Base-by-base conservation (phyloP, 1,140 invertebrate species). In the Ctenoplectra terminalis region DNA sequence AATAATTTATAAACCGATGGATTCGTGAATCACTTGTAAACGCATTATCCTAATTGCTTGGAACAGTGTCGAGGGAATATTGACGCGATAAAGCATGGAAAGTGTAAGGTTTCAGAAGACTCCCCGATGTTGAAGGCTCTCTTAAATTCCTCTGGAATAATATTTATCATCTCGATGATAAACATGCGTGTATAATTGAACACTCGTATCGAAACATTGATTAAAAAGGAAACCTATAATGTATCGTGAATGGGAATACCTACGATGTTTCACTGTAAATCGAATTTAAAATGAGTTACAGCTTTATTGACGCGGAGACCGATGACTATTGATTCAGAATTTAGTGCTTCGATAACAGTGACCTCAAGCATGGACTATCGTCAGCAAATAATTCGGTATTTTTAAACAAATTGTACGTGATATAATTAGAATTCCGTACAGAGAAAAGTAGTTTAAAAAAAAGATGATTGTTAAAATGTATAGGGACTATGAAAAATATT, bases 41-140 rank as follows among this genome's bases (percentile, higher is more conserved):
- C 26, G n/a, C 20, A 46, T 46, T 43, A 60, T 31, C 29, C 15
- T 40, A 29, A 46, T 46, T 46, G 17, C 15, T 29, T 43, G 1
- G 23, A 29, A 29, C 3, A 1, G 1, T 20, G 7, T 17, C n/a
- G 64, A 29, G 40, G 8, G 46, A 66, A 66, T 66, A 26, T 46
- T 60, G 56, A 60, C 56, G 56, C 56, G 56, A 60, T 60, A 29
- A 60, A 31, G 56, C 26, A 6, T 11, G 26, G 26, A 26, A 56
- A 56, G 13, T 31, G 29, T 60, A 60, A 31, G 56, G 37, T 46
- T 66, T 66, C 40, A 29, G 64, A 66, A 66, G 26, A 29, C 64
- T 46, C 26, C 17, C 29, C 1, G n/a, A 20, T 20, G 56, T 31
- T 17, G 29, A 66, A 66, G 63, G 13, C 37, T 66, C 5, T 66